These are phyloP conservation scores for Vollenhovia emeryi DNA, from an alignment of 1,140 invertebrate genomes.

Conservation along the genomic window DNA sequence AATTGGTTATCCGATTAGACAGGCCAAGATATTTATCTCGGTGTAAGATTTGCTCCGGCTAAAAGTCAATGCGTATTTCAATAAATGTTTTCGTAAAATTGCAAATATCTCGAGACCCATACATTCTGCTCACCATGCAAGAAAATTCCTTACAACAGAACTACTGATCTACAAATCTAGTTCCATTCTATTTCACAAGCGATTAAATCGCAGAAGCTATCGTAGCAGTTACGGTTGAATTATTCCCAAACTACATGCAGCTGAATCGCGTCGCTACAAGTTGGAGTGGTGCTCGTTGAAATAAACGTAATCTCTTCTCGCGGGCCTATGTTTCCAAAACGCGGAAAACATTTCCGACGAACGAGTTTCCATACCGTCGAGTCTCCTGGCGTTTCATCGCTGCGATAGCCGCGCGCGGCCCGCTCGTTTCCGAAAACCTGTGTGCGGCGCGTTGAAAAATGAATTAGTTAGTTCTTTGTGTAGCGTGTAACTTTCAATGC, in stretches of 20 bases:
- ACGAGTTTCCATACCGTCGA: constrained; percentile 30
- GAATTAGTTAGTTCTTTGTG: constrained; percentile 60
- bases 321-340: constrained; percentile 35
- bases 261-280: constrained; percentile 8
- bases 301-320: constrained; percentile 36
- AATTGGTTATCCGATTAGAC: too few relatives aligned
- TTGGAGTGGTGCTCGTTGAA: constrained; percentile 32
- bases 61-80: background rate
- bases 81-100: background rate
- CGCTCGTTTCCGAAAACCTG: constrained; percentile 6
- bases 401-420: constrained; percentile 14
- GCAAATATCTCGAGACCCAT: background rate
- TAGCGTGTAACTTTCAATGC: constrained; percentile 49
- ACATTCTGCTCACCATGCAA: background rate
- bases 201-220: background rate
- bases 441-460: constrained; percentile 44
- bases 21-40: too few relatives aligned
- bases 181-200: background rate
- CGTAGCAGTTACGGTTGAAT: constrained; percentile 23
- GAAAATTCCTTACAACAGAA: too few relatives aligned
- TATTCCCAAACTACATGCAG: constrained; percentile 4
- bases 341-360: constrained; percentile 49
- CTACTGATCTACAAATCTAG: background rate
- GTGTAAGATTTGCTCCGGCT: too few relatives aligned
- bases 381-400: constrained; percentile 47